A percentile compares a stretch with the other conserved stretches of the same genome.
Conservation (phyloP, 2,113 vertebrate genomes). For the Podarcis raffonei region DNA sequence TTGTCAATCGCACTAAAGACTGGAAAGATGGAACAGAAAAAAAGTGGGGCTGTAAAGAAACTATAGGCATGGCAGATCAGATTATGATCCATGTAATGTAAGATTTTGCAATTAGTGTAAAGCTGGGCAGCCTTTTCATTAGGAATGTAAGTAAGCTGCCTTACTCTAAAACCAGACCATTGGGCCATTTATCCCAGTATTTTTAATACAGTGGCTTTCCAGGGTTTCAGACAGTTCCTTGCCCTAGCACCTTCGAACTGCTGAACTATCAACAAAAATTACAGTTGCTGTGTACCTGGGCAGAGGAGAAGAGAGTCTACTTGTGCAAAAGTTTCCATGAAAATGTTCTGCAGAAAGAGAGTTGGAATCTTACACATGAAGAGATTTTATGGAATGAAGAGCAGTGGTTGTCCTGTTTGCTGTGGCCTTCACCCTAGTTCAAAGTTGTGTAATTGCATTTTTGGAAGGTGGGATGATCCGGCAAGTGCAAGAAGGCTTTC, state of each 20-base stretch:
- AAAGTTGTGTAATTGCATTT: not conserved
- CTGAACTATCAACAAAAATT: not conserved
- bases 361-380: not conserved
- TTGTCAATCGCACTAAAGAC: no score
- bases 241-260: not conserved
- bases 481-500: not conserved
- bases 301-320: not conserved
- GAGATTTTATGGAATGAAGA: not conserved
- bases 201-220: no score
- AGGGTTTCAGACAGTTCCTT: not conserved
- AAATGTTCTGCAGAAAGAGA: not conserved
- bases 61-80: no score
- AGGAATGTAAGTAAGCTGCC: no score
- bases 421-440: not conserved
- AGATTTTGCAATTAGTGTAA: no score
- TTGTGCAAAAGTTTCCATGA: not conserved
- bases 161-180: no score
- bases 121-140: no score
- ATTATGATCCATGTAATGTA: no score
- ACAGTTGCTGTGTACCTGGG: not conserved
- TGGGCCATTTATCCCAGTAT: not conserved
- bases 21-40: no score
- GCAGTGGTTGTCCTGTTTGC: no score
- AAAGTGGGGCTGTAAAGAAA: no score
- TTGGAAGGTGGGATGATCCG: not conserved